Conservation (phyloP, 1,140 invertebrate genomes). For the Drosophila subobscura region DNA sequence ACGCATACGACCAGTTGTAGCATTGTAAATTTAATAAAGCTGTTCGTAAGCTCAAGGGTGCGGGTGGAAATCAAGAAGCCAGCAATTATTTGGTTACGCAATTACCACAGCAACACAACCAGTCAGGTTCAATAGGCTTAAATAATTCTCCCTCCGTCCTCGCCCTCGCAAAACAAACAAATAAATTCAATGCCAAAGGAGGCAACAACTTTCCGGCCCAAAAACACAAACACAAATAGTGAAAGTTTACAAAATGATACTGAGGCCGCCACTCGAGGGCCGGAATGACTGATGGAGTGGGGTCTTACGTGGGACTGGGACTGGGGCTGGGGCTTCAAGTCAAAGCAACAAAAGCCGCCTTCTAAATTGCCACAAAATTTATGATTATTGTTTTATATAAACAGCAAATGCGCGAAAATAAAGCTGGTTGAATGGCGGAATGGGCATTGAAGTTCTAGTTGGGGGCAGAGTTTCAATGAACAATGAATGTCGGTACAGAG, state of each 20-base stretch:
- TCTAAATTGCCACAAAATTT: conserved; percentile 70
- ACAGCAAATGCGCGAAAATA: conserved; percentile 72
- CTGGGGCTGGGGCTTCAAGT: conserved; percentile 12
- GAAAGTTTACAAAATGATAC: conserved; percentile 65
- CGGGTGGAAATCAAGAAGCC: conserved; percentile 55
- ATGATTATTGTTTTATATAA: conserved; percentile 76
- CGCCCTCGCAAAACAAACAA: conserved; percentile 68
- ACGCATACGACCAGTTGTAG: conserved; percentile 47
- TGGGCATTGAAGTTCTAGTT: no score
- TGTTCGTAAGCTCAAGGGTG: background rate
- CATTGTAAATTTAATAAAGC: conserved; percentile 72
- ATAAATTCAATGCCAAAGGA: conserved; percentile 73
- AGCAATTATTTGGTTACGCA: conserved; percentile 71
- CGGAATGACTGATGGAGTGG: conserved; percentile 13
- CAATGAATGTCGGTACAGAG: background rate
- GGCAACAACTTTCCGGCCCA: conserved; percentile 57
- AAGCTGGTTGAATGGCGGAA: conserved; percentile 18
- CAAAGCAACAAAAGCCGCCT: conserved; percentile 41
- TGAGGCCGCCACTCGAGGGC: conserved; percentile 46
- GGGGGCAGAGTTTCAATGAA: background rate
- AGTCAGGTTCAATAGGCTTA: conserved; percentile 51
- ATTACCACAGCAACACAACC: conserved; percentile 63
- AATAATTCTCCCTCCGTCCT: conserved; percentile 32
- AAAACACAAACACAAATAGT: conserved; percentile 67
- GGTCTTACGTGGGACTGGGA: no score